These are phyloP conservation scores for Epinotia demarniana DNA, from an alignment of 2,888 invertebrate genomes.

Conservation along the genomic window DNA sequence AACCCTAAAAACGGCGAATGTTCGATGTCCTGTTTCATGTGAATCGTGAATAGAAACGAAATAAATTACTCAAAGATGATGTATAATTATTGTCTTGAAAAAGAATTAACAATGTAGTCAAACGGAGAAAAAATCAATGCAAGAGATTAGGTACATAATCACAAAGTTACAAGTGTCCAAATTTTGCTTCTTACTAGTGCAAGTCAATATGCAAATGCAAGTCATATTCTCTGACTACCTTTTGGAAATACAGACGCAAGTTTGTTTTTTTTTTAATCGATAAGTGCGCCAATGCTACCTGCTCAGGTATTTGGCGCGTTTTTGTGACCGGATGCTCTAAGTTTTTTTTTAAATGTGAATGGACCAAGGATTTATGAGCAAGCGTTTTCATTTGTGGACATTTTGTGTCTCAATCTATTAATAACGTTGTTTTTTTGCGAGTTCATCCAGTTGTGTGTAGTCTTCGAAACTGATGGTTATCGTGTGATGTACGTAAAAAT, in stretches of 20 bases:
- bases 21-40: no score
- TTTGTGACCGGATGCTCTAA: conserved; percentile 31
- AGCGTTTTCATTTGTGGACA: conserved; percentile 33
- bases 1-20: no score
- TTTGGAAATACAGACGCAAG: not conserved
- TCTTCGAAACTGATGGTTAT: not conserved
- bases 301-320: conserved; percentile 21
- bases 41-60: no score
- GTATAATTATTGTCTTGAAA: no score
- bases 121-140: no score
- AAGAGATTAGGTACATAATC: no score
- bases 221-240: not conserved
- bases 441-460: not conserved
- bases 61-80: no score
- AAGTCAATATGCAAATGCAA: not conserved
- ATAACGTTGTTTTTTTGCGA: conserved; percentile 16
- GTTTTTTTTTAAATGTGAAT: conserved; percentile 37
- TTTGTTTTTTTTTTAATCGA: not conserved
- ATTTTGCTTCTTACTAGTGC: no score
- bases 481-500: not conserved
- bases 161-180: no score
- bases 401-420: conserved; percentile 43
- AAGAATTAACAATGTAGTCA: no score
- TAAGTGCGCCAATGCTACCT: not conserved
- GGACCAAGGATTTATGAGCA: conserved; percentile 40